Base-by-base conservation (phyloP, 2,888 invertebrate genomes). In the Tribolium freemani region DNA sequence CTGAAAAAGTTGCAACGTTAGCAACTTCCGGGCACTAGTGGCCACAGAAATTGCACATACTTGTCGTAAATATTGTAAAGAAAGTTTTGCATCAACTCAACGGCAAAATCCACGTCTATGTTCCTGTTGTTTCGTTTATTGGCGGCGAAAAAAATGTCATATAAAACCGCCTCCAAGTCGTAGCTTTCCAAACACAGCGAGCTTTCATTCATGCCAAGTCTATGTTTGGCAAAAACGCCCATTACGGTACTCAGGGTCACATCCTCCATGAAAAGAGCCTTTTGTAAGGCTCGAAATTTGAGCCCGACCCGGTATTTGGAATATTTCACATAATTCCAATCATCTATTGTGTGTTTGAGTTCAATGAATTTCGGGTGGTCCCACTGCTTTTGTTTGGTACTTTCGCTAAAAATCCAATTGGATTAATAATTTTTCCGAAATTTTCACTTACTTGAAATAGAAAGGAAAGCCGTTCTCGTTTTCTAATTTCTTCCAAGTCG, bases 251-350 rank as follows among this genome's bases (percentile, higher is more conserved):
- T 88, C 3, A 86, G 75, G 31, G 83, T 81, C 9, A 85, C 78
- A 56, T 83, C 81, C 75, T 85, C 82, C 83, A 84, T 85, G 84
- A 70, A 72, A 64, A 94, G 87, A 77, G 90, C 86, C 76, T 88
- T 89, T 82, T 92, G 92, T 56, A 93, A 83, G 67, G 89, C 87
- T 75, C 90, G 86, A 76, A 92, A 88, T 86, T 95, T 95, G 74
- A 92, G 89, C 10, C 94, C 94, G 72, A 93, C 90, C 76, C 94
- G 89, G 82, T 95, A 95, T 1, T 91, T 91, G 74, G 92, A 91
- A 86, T 94, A 94, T 82, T 92, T 92, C 72, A 95, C 92, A 56
- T 88, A 89, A 81, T 93, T 91, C 79, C 90, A 92, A 69, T 90
- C 90, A 76, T 91, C 89, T 21, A 93, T 84, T 46, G 87, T 86